Base-by-base conservation (phyloP, 2,888 invertebrate species). In the Macrosiphum euphorbiae region DNA sequence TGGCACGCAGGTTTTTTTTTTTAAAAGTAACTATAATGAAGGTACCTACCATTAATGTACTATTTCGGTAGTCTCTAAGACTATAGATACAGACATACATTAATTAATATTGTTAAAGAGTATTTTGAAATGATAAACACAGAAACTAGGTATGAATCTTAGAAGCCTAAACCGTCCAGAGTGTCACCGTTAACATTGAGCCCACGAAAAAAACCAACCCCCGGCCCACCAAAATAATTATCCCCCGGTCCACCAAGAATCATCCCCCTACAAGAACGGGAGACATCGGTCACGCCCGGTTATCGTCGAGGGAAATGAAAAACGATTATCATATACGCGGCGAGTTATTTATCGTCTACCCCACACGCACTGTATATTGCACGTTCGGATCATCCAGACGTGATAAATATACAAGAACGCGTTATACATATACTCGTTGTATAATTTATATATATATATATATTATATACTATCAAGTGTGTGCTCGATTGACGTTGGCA, bases 281-380 rank as follows among this genome's bases (percentile, higher is more conserved):
- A 35, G 78, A 52, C 55, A 28, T 67, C 55, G n/a, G 28, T 13
- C 52, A 16, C 24, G 7, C 24, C 20, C 20, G 86, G 50, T 67
- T 92, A 87, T 92, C 92, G 92, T 26, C 50, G 50, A 20, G 50
- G 50, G 47, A 91, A 86, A 87, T 87, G 41, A 92, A 24, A 55
- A 5, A 55, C 55, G 55, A 55, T 87, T 87, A 87, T 50, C 11
- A 35, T 61, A n/a, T 13, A 28, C 85, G 47, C 26, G 61, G 11
- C 28, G 58, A 8, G 87, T 92, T 88, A 87, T 92, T 88, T 92
- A 92, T 92, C 20, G 67, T 55, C 84, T 55, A 26, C 26, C 16
- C 4, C 26, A n/a, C 44, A 52, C 26, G 28, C 52, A 84, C 20
- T 20, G 4, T 58, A 2, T 26, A n/a, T 52, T 67, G 26, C n/a